Evolutionary conservation across 64 coral and sea anemone species (phyloP), one percentile per base, ranked within the genome.

Genomic region (Orbicella faveolata): DNA sequence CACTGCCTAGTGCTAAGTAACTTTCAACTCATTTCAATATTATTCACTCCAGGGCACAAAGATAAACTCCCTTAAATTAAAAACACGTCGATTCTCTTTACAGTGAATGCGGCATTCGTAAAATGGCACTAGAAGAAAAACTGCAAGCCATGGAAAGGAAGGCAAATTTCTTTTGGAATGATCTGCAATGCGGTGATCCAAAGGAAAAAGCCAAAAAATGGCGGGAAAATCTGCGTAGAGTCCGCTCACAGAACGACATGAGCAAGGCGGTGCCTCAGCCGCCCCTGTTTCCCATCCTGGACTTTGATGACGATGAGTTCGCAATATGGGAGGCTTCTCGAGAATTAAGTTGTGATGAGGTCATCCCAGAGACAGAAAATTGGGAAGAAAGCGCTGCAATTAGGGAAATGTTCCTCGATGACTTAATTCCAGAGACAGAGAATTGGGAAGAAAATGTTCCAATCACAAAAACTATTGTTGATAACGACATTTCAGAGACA

Each of bases 161-260:
- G 17, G 16, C 30, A 36, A 36, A 33, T 0, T 82, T 82, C 57
- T 82, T 82, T 34, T 63, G 79, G 55, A 64, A 34, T 14, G 79
- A 63, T 6, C 14, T 82, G 26, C 11, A 34, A 1, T 17, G 63
- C 13, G 4, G 55, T 7, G 33, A 63, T 82, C 57, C 59, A 35
- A 33, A 16, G 18, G 37, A 37, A 76, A 44, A 34, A 7, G 36
- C 26, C 35, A 44, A 81, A 81, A 63, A 26, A 8, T 62, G 79
- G 79, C 54, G 55, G 18, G 79, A 81, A 81, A 81, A 81, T 36
- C 79, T 81, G 26, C 79, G 79, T 62, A 33, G 1, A 35, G 6
- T 81, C 2, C 79, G 79, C 54, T 81, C 79, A 81, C 79, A 81
- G 55, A 81, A 81, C 36, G 79, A 81, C 30, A 63, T 81, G 11